These are phyloP conservation scores for Sphaerophoria rueppellii DNA, from an alignment of 2,888 invertebrate species.

Conservation along the genomic window DNA sequence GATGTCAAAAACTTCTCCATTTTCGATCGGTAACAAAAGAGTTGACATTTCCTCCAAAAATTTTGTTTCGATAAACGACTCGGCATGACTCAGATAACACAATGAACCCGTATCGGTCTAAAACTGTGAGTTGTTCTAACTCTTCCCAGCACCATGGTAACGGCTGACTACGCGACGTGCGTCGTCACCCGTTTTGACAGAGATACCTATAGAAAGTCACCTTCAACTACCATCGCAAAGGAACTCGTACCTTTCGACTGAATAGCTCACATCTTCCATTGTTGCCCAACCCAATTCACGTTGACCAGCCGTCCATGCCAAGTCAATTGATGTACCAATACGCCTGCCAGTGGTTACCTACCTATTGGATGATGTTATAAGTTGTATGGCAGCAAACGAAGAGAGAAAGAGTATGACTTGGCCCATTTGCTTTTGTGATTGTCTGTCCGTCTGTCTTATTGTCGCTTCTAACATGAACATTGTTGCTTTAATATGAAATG, in stretches of 20 bases:
- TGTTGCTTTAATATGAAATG: conserved; percentile 64
- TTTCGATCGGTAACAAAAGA: conserved; percentile 5
- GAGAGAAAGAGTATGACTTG: neutral
- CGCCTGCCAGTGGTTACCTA: too few relatives aligned
- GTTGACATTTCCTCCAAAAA: conserved; percentile 28
- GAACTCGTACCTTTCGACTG: conserved; percentile 11
- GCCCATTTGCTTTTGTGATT: neutral
- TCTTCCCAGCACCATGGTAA: conserved; percentile 54
- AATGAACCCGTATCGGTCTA: conserved; percentile 45
- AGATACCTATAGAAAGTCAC: conserved; percentile 15
- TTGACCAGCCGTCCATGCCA: conserved; percentile 68
- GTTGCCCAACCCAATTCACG: conserved; percentile 69
- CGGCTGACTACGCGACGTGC: conserved; percentile 35
- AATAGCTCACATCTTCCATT: conserved; percentile 55
- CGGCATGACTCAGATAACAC: conserved; percentile 30
- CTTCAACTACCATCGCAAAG: neutral
- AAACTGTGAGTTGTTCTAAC: conserved; percentile 30
- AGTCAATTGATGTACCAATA: conserved; percentile 36
- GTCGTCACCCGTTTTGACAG: neutral
- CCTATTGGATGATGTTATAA: neutral
- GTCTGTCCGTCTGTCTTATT: neutral
- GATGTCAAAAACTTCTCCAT: neutral
- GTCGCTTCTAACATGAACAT: neutral
- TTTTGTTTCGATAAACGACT: conserved; percentile 24
- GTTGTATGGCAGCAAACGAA: neutral